Evolutionary conservation across 2,888 invertebrate genomes (phyloP), one percentile per base, ranked within the genome.

Genomic region (Caenorhabditis drosophilae): DNA sequence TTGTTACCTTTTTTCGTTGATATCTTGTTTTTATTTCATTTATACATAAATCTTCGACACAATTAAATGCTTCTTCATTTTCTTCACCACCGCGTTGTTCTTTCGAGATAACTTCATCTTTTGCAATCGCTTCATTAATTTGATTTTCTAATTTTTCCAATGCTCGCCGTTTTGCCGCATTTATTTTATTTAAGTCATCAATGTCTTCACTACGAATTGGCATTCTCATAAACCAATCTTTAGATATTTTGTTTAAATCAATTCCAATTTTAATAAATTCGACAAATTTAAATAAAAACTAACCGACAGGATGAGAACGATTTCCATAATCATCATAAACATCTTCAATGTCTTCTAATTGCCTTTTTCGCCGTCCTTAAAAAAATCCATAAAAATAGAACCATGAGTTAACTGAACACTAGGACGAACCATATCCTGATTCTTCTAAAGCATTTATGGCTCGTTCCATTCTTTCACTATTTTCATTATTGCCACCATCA

Each of bases 201-300:
- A 23, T 2, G 1, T 57, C 51, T 18, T 64, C 59, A n/a, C 22
- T 23, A 9, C 34, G 22, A 4, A 51, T 47, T 12, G 53, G 35
- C 55, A 51, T 58, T 55, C 64, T 31, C 51, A 59, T 54, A 27
- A 51, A 50, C 64, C 64, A 64, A n/a, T 64, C 63, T 63, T 23
- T 3, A 45, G 34, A 56, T 7, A 22, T 46, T 25, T n/a, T n/a
- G n/a, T n/a, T n/a, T n/a, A n/a, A n/a, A n/a, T n/a, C n/a, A n/a
- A n/a, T n/a, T n/a, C n/a, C n/a, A n/a, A n/a, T n/a, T n/a, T n/a
- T n/a, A n/a, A n/a, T n/a, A n/a, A n/a, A n/a, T n/a, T n/a, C n/a
- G n/a, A n/a, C n/a, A n/a, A n/a, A n/a, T n/a, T n/a, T n/a, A n/a
- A n/a, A n/a, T n/a, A n/a, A n/a, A n/a, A n/a, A n/a, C 51, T 6